A percentile compares a stretch with the other conserved stretches of the same genome.
Evolutionary conservation across 37 sponge, comb jelly and placozoan species (phyloP).

Genomic region (Aphrocallistes beatrix): DNA sequence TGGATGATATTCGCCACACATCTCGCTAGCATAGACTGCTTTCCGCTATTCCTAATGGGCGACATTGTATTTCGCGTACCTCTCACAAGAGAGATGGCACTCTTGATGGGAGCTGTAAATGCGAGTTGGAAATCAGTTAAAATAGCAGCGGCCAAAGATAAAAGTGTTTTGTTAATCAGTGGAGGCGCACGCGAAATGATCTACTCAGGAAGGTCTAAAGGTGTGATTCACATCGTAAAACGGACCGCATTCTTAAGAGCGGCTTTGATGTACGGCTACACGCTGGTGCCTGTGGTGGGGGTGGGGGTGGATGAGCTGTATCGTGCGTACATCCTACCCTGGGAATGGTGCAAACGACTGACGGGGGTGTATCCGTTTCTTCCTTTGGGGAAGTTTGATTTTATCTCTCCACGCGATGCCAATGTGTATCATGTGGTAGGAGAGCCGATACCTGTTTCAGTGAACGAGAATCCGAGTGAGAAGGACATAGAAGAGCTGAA

Average conservation of each 20-base stretch:
- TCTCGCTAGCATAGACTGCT: not conserved
- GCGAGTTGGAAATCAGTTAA: not conserved
- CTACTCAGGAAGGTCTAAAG: not conserved
- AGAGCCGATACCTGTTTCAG: not conserved
- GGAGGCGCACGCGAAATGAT: not conserved
- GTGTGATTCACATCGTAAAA: not conserved
- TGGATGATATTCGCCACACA: not conserved
- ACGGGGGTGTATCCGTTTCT: not conserved
- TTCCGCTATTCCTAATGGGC: not conserved
- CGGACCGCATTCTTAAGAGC: not conserved
- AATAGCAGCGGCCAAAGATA: not conserved
- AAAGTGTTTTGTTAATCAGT: not conserved
- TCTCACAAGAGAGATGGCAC: not conserved
- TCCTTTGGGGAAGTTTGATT: not conserved
- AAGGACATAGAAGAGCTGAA: not conserved
- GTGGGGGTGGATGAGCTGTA: not conserved
- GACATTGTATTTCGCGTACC: not conserved
- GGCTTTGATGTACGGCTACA: not conserved
- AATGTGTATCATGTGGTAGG: not conserved
- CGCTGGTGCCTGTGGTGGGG: not conserved
- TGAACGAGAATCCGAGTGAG: not conserved
- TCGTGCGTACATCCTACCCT: not conserved
- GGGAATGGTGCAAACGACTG: not conserved
- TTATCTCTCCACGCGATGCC: not conserved
- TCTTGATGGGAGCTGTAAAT: not conserved